These are phyloP conservation scores for Lytechinus pictus DNA, from an alignment of 35 echinoderm and acorn worm genomes.

Conservation along the genomic window DNA sequence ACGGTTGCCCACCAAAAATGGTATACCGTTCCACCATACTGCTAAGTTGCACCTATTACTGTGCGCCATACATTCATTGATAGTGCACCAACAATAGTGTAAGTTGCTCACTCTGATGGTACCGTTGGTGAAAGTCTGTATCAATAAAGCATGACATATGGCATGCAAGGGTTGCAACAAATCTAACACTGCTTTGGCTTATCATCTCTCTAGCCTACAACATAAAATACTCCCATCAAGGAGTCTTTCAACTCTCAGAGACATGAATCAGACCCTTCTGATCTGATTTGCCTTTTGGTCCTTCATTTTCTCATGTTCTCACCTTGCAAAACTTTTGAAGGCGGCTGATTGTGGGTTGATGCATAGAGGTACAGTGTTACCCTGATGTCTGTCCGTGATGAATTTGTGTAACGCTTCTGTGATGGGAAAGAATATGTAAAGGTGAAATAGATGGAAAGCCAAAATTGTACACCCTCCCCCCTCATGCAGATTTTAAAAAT, in stretches of 20 bases:
- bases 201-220: background rate
- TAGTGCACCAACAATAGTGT: background rate
- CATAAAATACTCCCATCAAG: background rate
- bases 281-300: background rate
- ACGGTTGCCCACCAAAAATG: too few relatives aligned
- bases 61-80: background rate
- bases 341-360: conserved; percentile 99
- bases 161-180: background rate
- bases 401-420: conserved; percentile 96
- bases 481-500: too few relatives aligned
- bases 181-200: background rate
- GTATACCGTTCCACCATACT: background rate
- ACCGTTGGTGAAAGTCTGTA: background rate
- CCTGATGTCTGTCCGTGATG: conserved; percentile 98
- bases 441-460: too few relatives aligned
- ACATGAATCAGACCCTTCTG: background rate
- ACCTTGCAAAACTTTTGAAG: conserved; percentile 99
- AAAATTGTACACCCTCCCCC: too few relatives aligned
- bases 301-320: conserved; percentile 20
- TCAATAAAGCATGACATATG: background rate
- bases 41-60: background rate
- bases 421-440: background rate
- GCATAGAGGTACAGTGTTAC: conserved; percentile 93
- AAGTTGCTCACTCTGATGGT: background rate
- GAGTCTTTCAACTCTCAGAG: background rate